Evolutionary conservation across 2,888 invertebrate species (phyloP).

Genomic region (Escarpia spicata): DNA sequence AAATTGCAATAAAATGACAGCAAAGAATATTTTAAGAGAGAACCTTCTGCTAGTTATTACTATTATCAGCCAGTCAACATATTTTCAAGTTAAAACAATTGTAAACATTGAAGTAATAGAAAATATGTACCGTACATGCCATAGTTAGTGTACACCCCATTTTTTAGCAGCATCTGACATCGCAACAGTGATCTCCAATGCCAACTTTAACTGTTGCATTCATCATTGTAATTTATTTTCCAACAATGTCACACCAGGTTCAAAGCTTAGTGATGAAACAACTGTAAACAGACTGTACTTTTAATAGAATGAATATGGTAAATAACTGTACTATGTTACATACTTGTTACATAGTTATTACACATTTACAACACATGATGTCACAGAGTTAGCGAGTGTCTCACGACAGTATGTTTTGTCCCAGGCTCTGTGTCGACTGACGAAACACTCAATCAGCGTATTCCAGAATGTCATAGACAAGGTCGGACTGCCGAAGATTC

Average conservation of each 20-base stretch:
- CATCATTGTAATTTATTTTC: too few species aligned
- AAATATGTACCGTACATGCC: too few species aligned
- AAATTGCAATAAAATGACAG: not conserved
- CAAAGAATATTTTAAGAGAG: too few species aligned
- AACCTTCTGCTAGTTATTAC: not conserved
- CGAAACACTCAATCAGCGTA: constrained; percentile 56
- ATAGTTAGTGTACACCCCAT: too few species aligned
- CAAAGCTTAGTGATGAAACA: too few species aligned
- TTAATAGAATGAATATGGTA: too few species aligned
- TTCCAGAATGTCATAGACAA: constrained; percentile 65
- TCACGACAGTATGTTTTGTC: constrained; percentile 30
- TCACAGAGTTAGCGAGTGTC: not conserved
- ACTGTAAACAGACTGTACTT: too few species aligned
- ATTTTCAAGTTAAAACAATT: constrained; percentile 1
- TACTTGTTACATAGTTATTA: not conserved
- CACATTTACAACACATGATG: not conserved
- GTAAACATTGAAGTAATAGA: not conserved
- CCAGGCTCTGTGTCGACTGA: constrained; percentile 62
- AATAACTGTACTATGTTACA: not conserved
- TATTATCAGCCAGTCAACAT: not conserved
- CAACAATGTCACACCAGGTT: too few species aligned
- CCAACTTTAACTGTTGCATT: too few species aligned
- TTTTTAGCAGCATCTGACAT: too few species aligned
- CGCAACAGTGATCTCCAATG: too few species aligned
- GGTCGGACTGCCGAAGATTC: constrained; percentile 59